phyloP scores from a whole-genome alignment of 2,888 invertebrate species.

The Melinaea menophilus region DNA sequence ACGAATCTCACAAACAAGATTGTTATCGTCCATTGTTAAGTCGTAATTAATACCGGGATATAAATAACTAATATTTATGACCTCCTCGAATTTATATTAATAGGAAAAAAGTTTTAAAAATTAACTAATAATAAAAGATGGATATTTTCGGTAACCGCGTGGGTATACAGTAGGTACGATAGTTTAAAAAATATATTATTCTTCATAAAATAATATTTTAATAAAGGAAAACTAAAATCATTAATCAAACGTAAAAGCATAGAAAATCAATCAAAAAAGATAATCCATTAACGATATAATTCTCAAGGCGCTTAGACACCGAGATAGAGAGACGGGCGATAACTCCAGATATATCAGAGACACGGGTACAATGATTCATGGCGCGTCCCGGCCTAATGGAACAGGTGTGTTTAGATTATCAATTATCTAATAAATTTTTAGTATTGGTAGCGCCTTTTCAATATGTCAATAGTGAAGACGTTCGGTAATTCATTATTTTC shows the following conservation, averaged over 20 bases:
- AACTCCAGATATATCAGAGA: slow-evolving; percentile 12
- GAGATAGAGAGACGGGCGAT: slow-evolving; percentile 11
- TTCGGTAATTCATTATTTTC: too few relatives aligned
- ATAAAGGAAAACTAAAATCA: too few relatives aligned
- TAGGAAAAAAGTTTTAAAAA: too few relatives aligned
- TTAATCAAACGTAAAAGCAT: too few relatives aligned
- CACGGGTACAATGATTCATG: slow-evolving; percentile 3
- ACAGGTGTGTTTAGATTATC: slow-evolving; percentile 5
- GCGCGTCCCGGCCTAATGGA: slow-evolving; percentile 4
- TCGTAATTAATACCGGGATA: slow-evolving; percentile 1
- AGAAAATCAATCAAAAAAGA: background rate
- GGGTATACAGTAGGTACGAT: too few relatives aligned
- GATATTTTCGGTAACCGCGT: too few relatives aligned
- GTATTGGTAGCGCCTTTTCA: background rate
- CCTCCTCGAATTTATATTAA: too few relatives aligned
- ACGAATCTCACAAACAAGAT: slow-evolving; percentile 4
- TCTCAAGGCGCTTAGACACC: slow-evolving; percentile 15
- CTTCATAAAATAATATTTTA: too few relatives aligned
- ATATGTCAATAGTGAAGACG: too few relatives aligned
- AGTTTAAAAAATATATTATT: too few relatives aligned
- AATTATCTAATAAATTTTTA: background rate
- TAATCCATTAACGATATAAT: slow-evolving; percentile 17
- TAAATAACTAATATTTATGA: background rate
- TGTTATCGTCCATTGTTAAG: background rate
- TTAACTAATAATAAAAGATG: too few relatives aligned